These are phyloP conservation scores for Scalopus aquaticus DNA, from an alignment of 2,113 vertebrate genomes.

Conservation along the genomic window DNA sequence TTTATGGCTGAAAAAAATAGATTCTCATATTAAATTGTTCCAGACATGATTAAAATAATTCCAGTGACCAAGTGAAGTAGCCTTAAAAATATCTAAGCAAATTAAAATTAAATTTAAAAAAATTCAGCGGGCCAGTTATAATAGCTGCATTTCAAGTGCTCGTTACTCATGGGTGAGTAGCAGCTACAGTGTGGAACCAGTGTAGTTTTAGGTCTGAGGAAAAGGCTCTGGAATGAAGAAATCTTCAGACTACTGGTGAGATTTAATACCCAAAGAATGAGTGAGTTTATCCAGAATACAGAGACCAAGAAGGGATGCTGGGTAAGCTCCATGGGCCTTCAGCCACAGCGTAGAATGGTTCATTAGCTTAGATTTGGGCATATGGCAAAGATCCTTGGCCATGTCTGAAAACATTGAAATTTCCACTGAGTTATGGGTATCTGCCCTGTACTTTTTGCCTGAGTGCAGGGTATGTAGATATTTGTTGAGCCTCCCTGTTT, in stretches of 20 bases:
- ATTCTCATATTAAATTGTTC: neutral
- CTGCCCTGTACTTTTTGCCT: neutral
- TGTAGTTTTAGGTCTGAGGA: neutral
- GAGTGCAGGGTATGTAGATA: neutral
- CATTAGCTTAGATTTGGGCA: neutral
- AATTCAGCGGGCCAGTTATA: neutral
- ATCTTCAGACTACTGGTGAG: neutral
- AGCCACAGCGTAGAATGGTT: neutral
- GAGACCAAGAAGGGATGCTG: neutral
- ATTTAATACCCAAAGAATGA: neutral
- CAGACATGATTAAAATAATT: neutral
- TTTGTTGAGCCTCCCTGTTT: neutral
- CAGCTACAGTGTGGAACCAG: neutral
- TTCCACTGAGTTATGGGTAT: neutral
- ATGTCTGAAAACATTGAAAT: neutral
- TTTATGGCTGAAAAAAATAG: neutral
- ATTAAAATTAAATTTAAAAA: neutral
- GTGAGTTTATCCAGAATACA: neutral
- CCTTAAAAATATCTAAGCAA: neutral
- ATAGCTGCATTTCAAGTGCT: neutral
- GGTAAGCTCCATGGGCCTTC: neutral
- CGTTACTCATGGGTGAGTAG: too few species aligned
- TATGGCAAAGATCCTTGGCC: neutral
- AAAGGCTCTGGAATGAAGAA: neutral
- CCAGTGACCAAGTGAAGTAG: neutral